Evolutionary conservation across 2,888 invertebrate species (phyloP).

Genomic region (Machimus atricapillus): DNA sequence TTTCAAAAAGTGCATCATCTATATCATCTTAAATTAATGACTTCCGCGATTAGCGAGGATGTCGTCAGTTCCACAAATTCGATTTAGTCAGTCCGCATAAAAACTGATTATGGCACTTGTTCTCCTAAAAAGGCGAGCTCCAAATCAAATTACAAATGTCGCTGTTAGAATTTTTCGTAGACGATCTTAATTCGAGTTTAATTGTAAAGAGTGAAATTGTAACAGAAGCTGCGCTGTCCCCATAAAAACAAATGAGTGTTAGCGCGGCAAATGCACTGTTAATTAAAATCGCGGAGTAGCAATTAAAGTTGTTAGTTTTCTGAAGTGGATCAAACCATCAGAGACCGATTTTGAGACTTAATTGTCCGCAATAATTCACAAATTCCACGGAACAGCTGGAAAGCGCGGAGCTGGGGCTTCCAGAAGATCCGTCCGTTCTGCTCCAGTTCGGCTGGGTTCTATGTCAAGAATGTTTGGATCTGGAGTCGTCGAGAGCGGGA

Average conservation of each 20-base stretch:
- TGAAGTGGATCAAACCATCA: background rate
- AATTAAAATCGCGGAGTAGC: background rate
- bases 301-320: background rate
- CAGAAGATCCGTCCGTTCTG: background rate
- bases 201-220: background rate
- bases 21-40: background rate
- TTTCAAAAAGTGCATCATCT: background rate
- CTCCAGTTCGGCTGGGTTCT: background rate
- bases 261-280: background rate
- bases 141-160: background rate
- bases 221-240: background rate
- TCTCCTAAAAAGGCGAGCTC: background rate
- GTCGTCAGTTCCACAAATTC: background rate
- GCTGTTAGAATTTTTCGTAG: background rate
- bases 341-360: background rate
- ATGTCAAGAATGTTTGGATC: background rate
- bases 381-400: background rate
- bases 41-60: background rate
- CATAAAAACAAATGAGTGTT: background rate
- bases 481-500: background rate
- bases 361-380: background rate
- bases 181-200: background rate
- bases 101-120: background rate
- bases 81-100: background rate
- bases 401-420: background rate